Conservation (phyloP, 2,113 vertebrate genomes). For the Pseudopipra pipra region DNA sequence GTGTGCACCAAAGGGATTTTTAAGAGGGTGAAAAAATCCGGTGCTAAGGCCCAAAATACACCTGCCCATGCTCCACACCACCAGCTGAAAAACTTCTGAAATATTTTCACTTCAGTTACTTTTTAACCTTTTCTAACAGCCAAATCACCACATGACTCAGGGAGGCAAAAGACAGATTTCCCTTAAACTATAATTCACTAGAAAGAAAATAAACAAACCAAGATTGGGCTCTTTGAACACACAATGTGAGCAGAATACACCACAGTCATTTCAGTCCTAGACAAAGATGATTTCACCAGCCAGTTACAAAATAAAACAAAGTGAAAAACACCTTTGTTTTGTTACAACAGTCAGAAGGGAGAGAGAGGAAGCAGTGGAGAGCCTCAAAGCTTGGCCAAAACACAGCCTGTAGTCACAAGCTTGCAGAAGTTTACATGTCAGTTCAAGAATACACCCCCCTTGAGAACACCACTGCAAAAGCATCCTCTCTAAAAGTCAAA, state of each 20-base stretch:
- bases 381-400: background rate
- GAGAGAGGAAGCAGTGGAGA: background rate
- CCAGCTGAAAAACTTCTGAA: background rate
- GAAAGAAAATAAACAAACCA: background rate
- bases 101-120: background rate
- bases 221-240: background rate
- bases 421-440: background rate
- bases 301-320: conserved; percentile 6
- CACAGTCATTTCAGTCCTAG: background rate
- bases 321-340: background rate
- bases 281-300: background rate
- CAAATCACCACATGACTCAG: background rate
- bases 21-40: background rate
- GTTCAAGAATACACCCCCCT: background rate
- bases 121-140: background rate
- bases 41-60: background rate
- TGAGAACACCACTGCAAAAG: background rate
- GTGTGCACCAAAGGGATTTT: background rate
- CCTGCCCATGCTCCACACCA: background rate
- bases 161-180: background rate
- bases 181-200: background rate
- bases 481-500: background rate
- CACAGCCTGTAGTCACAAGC: background rate
- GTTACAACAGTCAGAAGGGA: background rate
- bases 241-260: background rate